Conservation (phyloP, 2,888 invertebrate species). For the Noctua pronuba region DNA sequence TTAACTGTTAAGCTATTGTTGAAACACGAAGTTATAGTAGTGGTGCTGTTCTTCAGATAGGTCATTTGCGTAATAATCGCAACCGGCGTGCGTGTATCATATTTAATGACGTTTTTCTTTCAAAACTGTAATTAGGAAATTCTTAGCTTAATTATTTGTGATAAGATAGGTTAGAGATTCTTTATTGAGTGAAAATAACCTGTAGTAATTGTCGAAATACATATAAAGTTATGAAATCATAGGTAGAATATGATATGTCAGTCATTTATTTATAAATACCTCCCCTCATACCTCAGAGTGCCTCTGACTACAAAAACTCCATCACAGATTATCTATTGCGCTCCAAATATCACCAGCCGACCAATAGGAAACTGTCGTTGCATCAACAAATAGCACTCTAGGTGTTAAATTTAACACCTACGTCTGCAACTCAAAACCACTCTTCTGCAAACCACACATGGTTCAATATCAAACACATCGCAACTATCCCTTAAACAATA, state of each 20-base stretch:
- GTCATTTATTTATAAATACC: conserved; percentile 8
- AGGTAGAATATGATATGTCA: background rate
- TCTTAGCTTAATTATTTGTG: too few species aligned
- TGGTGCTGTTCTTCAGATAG: too few species aligned
- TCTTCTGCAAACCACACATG: conserved; percentile 31
- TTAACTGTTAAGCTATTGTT: background rate
- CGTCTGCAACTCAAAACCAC: conserved; percentile 59
- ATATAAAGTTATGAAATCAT: background rate
- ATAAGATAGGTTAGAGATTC: too few species aligned
- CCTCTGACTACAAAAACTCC: conserved; percentile 19
- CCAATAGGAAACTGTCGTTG: conserved; percentile 81
- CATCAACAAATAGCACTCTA: conserved; percentile 78
- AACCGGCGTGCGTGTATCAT: too few species aligned
- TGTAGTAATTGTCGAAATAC: background rate
- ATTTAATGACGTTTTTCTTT: too few species aligned
- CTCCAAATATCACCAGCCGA: conserved; percentile 62
- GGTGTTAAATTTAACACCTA: conserved; percentile 88
- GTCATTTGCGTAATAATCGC: too few species aligned
- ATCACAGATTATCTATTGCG: conserved; percentile 52
- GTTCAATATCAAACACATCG: conserved; percentile 46
- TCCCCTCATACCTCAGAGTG: too few species aligned
- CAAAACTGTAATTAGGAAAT: too few species aligned
- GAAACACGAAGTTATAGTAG: too few species aligned
- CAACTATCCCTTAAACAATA: conserved; percentile 69
- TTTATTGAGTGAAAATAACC: too few species aligned